Evolutionary conservation across 2,797 vertebrate species (phyloP), one percentile per base, ranked within the genome.

Genomic region (Falco novaeseelandiae): DNA sequence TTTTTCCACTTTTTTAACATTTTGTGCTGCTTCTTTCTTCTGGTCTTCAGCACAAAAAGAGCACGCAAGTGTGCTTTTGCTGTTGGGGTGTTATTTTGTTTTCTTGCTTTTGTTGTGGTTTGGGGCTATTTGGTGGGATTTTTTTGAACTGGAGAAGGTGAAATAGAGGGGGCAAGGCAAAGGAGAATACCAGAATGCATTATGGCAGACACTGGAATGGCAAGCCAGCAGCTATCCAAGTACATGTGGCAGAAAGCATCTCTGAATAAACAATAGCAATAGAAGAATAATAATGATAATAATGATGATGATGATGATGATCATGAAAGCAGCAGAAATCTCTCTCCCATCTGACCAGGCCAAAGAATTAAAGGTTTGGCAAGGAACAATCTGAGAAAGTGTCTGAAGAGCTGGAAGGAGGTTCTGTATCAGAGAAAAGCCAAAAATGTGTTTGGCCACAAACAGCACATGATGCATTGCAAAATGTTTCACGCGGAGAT

Each of bases 361-460:
- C 34, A 86, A 87, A 91, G 92, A 88, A 72, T 69, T 13, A 49
- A 83, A 69, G 16, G 10, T 72, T 90, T 97, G 95, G 94, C 94
- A 96, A 30, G 90, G 90, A 94, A 93, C 54, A 12, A 87, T 67
- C 62, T 4, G 49, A 97, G 94, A 96, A 93, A 92, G 86, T 46
- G 44, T 83, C 25, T 76, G 79, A 93, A 94, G 88, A 59, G 82
- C 76, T 83, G 52, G 66, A 93, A 96, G 22, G 48, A 46, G 36
- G 84, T 92, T 95, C 87, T 27, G 58, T 36, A 52, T 57, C 74
- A 59, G 25, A n/a, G 38, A 46, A 62, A 70, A 95, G 97, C 97
- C 97, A 97, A 97, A 96, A 97, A 90, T 93, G 49, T 38, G 80
- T 94, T 97, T 97, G 95, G 96, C 93, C 78, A 82, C 83, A 94